These are phyloP conservation scores for Agonopterix subpropinquella DNA, from an alignment of 2,888 invertebrate species.

Conservation along the genomic window DNA sequence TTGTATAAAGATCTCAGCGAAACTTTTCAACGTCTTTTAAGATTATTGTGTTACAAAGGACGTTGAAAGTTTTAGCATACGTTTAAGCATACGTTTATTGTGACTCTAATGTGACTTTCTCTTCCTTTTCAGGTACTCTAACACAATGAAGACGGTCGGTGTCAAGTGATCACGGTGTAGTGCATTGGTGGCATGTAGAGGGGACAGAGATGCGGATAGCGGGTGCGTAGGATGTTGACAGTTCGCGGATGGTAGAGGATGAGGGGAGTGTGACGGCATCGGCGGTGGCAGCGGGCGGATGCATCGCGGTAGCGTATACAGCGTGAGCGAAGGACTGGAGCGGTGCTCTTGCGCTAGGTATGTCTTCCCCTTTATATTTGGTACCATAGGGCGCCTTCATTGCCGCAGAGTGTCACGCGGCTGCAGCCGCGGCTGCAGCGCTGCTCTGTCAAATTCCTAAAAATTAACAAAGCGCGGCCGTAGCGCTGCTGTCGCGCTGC, in stretches of 20 bases:
- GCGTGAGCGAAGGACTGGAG: slow-evolving; percentile 70
- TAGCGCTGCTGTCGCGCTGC: too few species aligned
- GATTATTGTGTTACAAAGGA: slow-evolving; percentile 8
- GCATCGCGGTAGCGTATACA: slow-evolving; percentile 69
- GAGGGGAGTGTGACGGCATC: slow-evolving; percentile 49
- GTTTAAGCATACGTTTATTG: background rate
- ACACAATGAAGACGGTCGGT: slow-evolving; percentile 6
- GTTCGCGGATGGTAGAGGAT: slow-evolving; percentile 18
- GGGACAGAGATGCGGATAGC: slow-evolving; percentile 2
- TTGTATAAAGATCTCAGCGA: background rate
- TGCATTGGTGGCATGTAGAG: slow-evolving; percentile 1
- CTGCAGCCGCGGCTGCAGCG: too few species aligned
- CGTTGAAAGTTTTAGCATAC: background rate
- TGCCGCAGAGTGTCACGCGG: too few species aligned
- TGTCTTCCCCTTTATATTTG: background rate
- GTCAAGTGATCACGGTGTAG: slow-evolving; percentile 4
- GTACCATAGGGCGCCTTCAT: too few species aligned
- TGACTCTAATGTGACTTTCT: background rate
- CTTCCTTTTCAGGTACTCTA: slow-evolving; percentile 7
- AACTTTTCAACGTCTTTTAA: background rate
- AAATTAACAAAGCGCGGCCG: too few species aligned
- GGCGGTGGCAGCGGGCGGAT: slow-evolving; percentile 46
- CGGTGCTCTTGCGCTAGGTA: slow-evolving; percentile 66
- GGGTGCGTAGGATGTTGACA: slow-evolving; percentile 7
- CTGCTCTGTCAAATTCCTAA: too few species aligned